phyloP scores from a whole-genome alignment of 2,113 vertebrate species.

The Trogon surrucura region DNA sequence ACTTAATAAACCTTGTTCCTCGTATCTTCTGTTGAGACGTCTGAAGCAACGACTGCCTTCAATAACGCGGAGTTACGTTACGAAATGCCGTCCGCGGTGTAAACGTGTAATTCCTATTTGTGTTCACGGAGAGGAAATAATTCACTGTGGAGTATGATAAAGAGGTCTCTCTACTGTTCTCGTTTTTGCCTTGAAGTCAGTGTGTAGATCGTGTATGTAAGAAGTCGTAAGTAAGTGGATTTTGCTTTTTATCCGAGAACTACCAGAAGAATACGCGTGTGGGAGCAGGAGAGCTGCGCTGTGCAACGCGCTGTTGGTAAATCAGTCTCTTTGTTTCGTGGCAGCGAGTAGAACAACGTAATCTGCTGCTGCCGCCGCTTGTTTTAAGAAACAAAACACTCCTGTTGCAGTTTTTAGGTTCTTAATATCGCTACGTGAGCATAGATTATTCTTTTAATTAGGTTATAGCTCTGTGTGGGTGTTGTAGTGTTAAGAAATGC shows the following conservation, averaged over 20 bases:
- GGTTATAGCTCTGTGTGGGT: neutral
- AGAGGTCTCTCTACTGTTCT: neutral
- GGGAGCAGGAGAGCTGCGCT: neutral
- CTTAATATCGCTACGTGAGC: neutral
- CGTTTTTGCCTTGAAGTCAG: neutral
- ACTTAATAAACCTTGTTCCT: neutral
- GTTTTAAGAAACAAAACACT: neutral
- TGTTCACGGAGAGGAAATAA: neutral
- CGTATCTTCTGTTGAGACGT: too few relatives aligned
- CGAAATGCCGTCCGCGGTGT: neutral
- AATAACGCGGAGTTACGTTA: neutral
- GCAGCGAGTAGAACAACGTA: neutral
- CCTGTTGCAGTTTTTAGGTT: neutral
- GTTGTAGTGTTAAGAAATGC: neutral
- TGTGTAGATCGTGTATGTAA: neutral
- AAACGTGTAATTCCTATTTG: neutral
- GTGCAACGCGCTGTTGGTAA: neutral
- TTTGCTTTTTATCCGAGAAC: neutral
- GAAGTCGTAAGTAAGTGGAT: neutral
- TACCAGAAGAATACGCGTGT: neutral
- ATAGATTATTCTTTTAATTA: neutral
- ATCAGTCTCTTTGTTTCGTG: neutral
- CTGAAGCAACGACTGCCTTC: neutral
- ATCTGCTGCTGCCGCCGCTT: neutral
- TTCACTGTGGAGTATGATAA: accelerated